Conservation (phyloP, 2,113 vertebrate species). For the Laticauda colubrina region DNA sequence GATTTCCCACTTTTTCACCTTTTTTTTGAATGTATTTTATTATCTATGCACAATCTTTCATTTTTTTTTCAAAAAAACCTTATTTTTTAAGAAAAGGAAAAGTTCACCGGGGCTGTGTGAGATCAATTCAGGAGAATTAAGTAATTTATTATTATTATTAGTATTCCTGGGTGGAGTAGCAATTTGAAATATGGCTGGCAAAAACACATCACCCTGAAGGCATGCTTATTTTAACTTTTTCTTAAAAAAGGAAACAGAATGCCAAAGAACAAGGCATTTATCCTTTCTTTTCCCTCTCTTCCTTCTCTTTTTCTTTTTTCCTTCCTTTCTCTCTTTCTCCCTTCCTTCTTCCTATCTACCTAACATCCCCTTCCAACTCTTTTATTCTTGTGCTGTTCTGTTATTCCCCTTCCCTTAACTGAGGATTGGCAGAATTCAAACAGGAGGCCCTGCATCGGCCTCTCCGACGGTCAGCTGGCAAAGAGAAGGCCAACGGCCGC, state of each 20-base stretch:
- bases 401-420: no score
- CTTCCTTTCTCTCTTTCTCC: no score
- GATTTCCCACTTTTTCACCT: neutral
- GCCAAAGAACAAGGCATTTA: neutral
- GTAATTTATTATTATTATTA: neutral
- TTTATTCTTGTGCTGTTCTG: no score
- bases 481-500: neutral
- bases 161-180: neutral
- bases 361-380: no score
- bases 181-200: neutral
- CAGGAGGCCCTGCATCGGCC: neutral
- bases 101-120: neutral
- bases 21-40: neutral
- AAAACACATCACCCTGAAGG: neutral
- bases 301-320: no score
- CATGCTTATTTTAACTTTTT: neutral
- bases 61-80: neutral
- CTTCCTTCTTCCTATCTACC: no score
- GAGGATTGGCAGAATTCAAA: no score
- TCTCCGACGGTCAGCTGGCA: neutral
- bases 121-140: neutral
- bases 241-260: neutral
- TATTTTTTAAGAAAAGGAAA: neutral
- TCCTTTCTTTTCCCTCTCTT: neutral
- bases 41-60: neutral